phyloP scores from a whole-genome alignment of 2,888 invertebrate species.

The Parascotia fuliginaria region DNA sequence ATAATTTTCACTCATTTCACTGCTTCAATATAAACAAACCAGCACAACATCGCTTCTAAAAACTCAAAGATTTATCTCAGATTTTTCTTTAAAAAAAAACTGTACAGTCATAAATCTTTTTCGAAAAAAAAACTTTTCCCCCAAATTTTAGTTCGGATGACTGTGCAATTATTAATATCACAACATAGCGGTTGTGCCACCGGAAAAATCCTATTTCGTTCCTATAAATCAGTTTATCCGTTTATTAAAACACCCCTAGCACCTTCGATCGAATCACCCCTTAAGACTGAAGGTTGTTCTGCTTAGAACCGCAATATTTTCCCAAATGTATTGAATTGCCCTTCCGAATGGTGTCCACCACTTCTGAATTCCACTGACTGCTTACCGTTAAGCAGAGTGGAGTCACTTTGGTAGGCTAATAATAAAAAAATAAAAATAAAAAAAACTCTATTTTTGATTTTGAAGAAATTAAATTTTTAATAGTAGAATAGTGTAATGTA shows the following conservation, averaged over 20 bases:
- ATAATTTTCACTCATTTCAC: too few species aligned
- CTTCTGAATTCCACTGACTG: too few species aligned
- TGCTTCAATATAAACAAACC: neutral
- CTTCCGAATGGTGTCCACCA: too few species aligned
- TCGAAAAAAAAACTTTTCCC: slow-evolving; percentile 25
- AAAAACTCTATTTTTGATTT: too few species aligned
- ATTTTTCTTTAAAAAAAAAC: slow-evolving; percentile 28
- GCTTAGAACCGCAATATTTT: slow-evolving; percentile 12
- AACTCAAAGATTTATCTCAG: slow-evolving; percentile 32
- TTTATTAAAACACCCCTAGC: slow-evolving; percentile 73
- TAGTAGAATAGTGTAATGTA: too few species aligned
- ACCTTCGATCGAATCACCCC: slow-evolving; percentile 60
- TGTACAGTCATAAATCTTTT: slow-evolving; percentile 42
- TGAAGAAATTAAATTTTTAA: too few species aligned
- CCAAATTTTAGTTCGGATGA: slow-evolving; percentile 61
- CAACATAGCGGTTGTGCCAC: slow-evolving; percentile 54
- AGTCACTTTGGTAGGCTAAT: too few species aligned
- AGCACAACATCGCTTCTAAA: slow-evolving; percentile 4
- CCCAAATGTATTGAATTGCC: too few species aligned
- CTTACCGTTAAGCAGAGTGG: too few species aligned
- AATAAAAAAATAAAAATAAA: too few species aligned
- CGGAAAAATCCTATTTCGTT: slow-evolving; percentile 69
- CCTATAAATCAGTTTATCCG: slow-evolving; percentile 79
- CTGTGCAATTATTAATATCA: slow-evolving; percentile 73
- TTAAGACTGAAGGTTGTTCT: slow-evolving; percentile 28